Evolutionary conservation across 1,140 invertebrate species (phyloP).

Genomic region (Drosophila bocqueti): DNA sequence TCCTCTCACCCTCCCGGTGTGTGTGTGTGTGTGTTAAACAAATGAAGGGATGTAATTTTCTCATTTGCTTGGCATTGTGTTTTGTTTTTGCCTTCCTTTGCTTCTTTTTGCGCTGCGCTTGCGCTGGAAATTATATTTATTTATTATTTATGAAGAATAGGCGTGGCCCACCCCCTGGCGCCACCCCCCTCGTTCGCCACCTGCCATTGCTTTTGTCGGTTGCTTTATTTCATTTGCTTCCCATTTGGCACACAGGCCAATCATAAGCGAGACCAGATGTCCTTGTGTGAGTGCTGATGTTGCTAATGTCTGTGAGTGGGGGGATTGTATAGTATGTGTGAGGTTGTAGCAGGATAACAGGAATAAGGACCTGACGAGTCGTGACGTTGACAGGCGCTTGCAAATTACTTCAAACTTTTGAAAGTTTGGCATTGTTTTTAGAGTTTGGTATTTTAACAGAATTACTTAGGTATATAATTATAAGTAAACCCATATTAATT

Average conservation of each 20-base stretch:
- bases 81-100: slow-evolving; percentile 59
- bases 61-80: slow-evolving; percentile 83
- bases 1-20: slow-evolving; percentile 4
- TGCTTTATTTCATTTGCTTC: slow-evolving; percentile 78
- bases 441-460: neutral
- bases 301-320: slow-evolving; percentile 11
- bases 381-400: slow-evolving; percentile 70
- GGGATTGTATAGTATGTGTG: slow-evolving; percentile 17
- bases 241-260: slow-evolving; percentile 77
- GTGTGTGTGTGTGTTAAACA: slow-evolving; percentile 71
- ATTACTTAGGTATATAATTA: neutral
- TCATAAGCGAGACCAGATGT: slow-evolving; percentile 79
- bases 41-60: slow-evolving; percentile 85
- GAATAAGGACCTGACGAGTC: slow-evolving; percentile 28
- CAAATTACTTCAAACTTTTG: slow-evolving; percentile 68
- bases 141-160: slow-evolving; percentile 81
- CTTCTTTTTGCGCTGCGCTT: slow-evolving; percentile 70
- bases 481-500: neutral
- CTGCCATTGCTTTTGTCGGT: slow-evolving; percentile 51
- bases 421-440: neutral
- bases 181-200: slow-evolving; percentile 5
- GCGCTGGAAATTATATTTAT: slow-evolving; percentile 81
- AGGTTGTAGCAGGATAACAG: slow-evolving; percentile 55
- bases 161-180: slow-evolving; percentile 57
- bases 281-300: slow-evolving; percentile 32